A percentile compares a stretch with the other conserved stretches of the same genome.
These are phyloP conservation scores for Diadumene lineata DNA, from an alignment of 92 coral and sea anemone genomes.

Conservation along the genomic window DNA sequence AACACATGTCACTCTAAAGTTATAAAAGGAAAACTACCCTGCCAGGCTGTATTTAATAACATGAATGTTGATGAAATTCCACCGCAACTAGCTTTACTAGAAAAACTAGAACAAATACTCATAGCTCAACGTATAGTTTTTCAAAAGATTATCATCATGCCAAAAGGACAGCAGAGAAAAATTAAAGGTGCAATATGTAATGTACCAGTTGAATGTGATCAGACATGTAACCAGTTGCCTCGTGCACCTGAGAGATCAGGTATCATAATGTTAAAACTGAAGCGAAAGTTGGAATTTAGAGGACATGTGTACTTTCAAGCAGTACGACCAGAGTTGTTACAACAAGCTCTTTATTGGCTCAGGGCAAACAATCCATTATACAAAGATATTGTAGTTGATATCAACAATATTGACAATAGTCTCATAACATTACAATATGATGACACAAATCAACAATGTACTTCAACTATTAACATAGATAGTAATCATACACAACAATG, in stretches of 20 bases:
- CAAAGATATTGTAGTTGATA: conserved; percentile 28
- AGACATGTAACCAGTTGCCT: conserved; percentile 57
- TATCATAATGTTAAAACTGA: conserved; percentile 44
- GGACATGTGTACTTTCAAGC: conserved; percentile 71
- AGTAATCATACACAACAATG: background rate
- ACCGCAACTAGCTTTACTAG: conserved; percentile 44
- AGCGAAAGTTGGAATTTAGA: conserved; percentile 58
- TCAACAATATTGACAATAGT: conserved; percentile 35
- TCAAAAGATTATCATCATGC: conserved; percentile 61
- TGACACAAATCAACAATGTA: background rate
- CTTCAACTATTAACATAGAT: background rate
- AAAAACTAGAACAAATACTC: conserved; percentile 66
- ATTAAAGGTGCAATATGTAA: conserved; percentile 64
- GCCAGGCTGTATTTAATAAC: conserved; percentile 65
- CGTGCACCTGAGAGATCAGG: conserved; percentile 70
- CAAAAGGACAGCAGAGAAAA: conserved; percentile 65
- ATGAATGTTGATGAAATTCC: conserved; percentile 58
- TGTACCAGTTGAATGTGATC: conserved; percentile 72
- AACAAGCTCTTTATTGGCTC: conserved; percentile 42
- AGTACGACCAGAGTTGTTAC: conserved; percentile 51
- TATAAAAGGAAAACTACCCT: conserved; percentile 52
- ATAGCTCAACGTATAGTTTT: conserved; percentile 58
- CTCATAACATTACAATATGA: conserved; percentile 13
- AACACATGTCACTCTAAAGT: conserved; percentile 70
- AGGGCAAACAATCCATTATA: conserved; percentile 38